Base-by-base conservation (phyloP, 2,797 vertebrate genomes). In the Gymnodraco acuticeps region DNA sequence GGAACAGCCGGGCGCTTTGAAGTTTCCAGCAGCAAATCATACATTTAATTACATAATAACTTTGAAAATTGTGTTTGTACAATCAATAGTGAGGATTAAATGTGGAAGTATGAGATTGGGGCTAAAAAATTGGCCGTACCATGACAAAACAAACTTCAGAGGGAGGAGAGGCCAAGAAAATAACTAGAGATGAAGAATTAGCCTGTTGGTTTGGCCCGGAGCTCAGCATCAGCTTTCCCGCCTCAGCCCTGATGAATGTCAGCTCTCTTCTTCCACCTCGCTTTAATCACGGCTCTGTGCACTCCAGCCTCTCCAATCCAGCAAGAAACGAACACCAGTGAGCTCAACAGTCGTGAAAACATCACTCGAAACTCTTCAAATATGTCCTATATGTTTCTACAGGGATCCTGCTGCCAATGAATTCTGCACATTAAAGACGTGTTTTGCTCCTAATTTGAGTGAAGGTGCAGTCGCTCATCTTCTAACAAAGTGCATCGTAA, bases 1-100 rank as follows among this genome's bases (percentile, higher is more conserved):
- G 91, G 90, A 93, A 91, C 88, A 89, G 87, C 72, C 64, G 13
- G 11, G 8, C 13, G 8, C 92, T 97, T 97, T 96, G 95, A 97
- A 96, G 94, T 92, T 88, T 48, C 80, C 93, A 92, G 93, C 94
- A 92, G 92, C 81, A 90, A 96, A 96, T 95, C 95, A 95, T 93
- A 93, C 95, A 94, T 96, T 96, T 96, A 96, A 97, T 96, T 94
- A 94, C 95, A 96, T 97, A 97, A 96, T 96, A 96, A 96, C 95
- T 96, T 95, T 96, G 94, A 93, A 91, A 92, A 96, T 95, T 93
- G 93, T 96, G 95, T 97, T 98, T 96, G 95, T 93, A 95, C 94
- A 96, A 96, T 97, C 96, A 96, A 94, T 94, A 88, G 90, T 80
- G 78, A 80, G 93, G 95, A 96, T 96, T 96, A 96, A 94, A 94